These are phyloP conservation scores for Porites evermanni DNA, from an alignment of 92 coral and sea anemone species.

Conservation along the genomic window DNA sequence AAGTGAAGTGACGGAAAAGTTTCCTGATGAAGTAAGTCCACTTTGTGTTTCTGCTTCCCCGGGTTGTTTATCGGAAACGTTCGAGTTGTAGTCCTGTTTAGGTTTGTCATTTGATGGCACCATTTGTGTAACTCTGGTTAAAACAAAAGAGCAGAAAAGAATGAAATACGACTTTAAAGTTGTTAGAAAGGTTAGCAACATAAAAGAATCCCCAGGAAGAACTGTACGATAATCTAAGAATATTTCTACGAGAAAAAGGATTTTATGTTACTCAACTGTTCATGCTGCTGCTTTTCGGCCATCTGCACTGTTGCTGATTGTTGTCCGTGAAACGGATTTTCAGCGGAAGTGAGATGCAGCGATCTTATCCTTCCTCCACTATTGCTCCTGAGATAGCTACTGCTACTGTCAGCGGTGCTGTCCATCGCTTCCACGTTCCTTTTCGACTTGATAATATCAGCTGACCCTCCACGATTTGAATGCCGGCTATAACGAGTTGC, in stretches of 20 bases:
- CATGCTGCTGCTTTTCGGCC: not conserved
- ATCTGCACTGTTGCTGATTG: not conserved
- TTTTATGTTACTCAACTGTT: conserved; percentile 31
- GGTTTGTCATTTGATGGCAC: not conserved
- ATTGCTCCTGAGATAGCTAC: conserved; percentile 42
- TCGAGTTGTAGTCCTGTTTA: conserved; percentile 3
- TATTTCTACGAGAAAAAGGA: not conserved
- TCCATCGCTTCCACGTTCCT: conserved; percentile 58
- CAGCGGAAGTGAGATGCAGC: conserved; percentile 90
- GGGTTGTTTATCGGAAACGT: not conserved
- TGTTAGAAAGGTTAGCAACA: too few species aligned
- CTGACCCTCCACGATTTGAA: conserved; percentile 70
- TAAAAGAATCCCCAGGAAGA: too few species aligned
- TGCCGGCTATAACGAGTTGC: conserved; percentile 95
- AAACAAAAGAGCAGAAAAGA: not conserved
- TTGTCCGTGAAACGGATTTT: conserved; percentile 69
- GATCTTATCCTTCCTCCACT: conserved; percentile 84
- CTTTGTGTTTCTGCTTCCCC: conserved; percentile 19
- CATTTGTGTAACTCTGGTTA: not conserved
- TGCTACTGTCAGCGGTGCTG: conserved; percentile 24
- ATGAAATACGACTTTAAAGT: not conserved
- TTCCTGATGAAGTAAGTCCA: conserved; percentile 70
- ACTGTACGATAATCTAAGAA: not conserved
- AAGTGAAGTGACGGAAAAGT: conserved; percentile 75
- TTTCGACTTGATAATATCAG: conserved; percentile 45